These are phyloP conservation scores for Okapia johnstoni DNA, from an alignment of 2,113 vertebrate species.

Conservation along the genomic window DNA sequence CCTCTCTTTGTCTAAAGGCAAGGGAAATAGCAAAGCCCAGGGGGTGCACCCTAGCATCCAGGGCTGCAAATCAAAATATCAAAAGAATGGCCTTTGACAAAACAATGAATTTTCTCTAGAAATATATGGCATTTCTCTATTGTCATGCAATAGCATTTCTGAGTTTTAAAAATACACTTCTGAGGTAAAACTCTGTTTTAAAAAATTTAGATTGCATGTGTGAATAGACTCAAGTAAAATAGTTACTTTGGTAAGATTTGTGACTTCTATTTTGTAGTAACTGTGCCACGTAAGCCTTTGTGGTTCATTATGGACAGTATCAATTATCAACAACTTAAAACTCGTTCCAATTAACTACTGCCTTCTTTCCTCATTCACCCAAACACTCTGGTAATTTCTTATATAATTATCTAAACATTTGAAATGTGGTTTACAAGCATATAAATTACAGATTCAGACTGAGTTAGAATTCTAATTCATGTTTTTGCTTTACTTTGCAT, in stretches of 20 bases:
- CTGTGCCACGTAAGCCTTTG: neutral
- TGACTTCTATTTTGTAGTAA: neutral
- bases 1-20: neutral
- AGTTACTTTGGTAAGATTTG: neutral
- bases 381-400: neutral
- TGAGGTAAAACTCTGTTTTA: neutral
- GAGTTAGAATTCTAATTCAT: neutral
- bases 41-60: neutral
- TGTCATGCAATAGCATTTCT: neutral
- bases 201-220: neutral
- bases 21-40: neutral
- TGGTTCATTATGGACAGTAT: neutral
- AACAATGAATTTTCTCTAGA: neutral
- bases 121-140: neutral
- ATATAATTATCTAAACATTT: neutral
- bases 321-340: neutral
- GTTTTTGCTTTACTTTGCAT: neutral
- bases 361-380: neutral
- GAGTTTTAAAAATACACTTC: constrained; percentile 12
- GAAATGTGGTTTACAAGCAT: neutral
- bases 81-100: neutral
- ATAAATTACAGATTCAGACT: neutral
- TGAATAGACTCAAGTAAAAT: neutral
- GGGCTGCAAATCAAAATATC: neutral
- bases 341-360: neutral